Evolutionary conservation across 2,888 invertebrate genomes (phyloP), one percentile per base, ranked within the genome.

Genomic region (Baronia brevicornis): DNA sequence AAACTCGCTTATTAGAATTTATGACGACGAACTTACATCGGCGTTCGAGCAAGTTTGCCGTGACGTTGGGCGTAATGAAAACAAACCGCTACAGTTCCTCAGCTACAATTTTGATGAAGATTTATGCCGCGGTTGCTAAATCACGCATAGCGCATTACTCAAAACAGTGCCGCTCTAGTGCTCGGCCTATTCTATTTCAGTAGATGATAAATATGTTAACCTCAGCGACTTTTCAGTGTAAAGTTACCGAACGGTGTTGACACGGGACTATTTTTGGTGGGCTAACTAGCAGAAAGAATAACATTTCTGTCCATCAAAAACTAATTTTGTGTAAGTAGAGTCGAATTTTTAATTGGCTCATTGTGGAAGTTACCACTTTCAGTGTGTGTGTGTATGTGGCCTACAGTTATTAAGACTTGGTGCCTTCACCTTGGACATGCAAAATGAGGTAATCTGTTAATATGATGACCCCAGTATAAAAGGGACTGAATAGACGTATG

Each of bases 201-300:
- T 61, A 42, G 35, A 47, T 60, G 67, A 66, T 73, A 65, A 64
- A 72, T 71, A 60, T 48, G 59, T 51, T 41, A 40, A 45, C 34
- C 38, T 54, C 62, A 60, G 61, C 67, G 60, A 73, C 63, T 69
- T 77, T 73, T 72, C 68, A 70, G 73, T 72, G 56, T 77, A 65
- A 67, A 63, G 68, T 79, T 79, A 67, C 71, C 39, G 54, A 55
- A 64, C 51, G 48, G 38, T 52, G 70, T 56, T 56, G 73, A 66
- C 69, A 60, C 57, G 41, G 41, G 51, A 58, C 63, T 79, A 77
- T 78, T 79, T 79, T 70, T 39, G 63, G 56, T 59, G 45, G 48
- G 42, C 56, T 67, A 65, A 72, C 65, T 59, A 62, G 63, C 51
- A 41, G 51, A 64, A 65, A 63, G 58, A 71, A 70, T 63, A 75